A percentile compares a stretch with the other conserved stretches of the same genome.
phyloP scores from a whole-genome alignment of 2,797 vertebrate genomes.

The Karalla daura region DNA sequence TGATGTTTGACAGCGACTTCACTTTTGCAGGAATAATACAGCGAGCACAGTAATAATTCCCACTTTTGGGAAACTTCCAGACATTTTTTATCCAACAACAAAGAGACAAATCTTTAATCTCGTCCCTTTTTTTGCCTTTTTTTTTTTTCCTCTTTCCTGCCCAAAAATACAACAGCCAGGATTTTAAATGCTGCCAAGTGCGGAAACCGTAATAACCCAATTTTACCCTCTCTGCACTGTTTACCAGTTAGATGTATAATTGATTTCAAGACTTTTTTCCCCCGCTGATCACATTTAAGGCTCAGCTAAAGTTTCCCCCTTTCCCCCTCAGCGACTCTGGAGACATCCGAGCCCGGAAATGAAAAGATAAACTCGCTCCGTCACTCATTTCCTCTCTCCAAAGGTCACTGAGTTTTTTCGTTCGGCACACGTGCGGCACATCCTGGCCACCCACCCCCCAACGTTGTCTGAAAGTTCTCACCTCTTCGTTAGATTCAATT shows the following conservation, averaged over 20 bases:
- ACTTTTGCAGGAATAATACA: constrained; percentile 8
- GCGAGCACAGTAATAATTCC: constrained; percentile 2
- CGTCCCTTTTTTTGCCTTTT: constrained; percentile 32
- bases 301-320: constrained; percentile 26
- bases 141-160: constrained; percentile 35
- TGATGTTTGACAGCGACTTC: constrained; percentile 13
- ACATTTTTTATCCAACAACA: constrained; percentile 30
- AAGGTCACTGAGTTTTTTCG: constrained; percentile 38
- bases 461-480: no score
- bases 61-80: constrained; percentile 16
- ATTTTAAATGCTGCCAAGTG: constrained; percentile 37
- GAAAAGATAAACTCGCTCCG: constrained; percentile 10
- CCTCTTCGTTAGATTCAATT: constrained; percentile 5
- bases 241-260: constrained; percentile 60
- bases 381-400: constrained; percentile 20
- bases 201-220: constrained; percentile 42
- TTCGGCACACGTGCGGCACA: constrained; percentile 1
- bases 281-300: constrained; percentile 50
- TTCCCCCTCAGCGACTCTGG: constrained; percentile 1
- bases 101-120: constrained; percentile 46
- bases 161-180: constrained; percentile 47
- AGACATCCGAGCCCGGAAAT: constrained; percentile 17
- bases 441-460: no score
- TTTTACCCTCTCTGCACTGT: constrained; percentile 46
- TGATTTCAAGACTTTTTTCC: constrained; percentile 63